These are phyloP conservation scores for Polymixis flavicincta DNA, from an alignment of 2,888 invertebrate species.

Conservation along the genomic window DNA sequence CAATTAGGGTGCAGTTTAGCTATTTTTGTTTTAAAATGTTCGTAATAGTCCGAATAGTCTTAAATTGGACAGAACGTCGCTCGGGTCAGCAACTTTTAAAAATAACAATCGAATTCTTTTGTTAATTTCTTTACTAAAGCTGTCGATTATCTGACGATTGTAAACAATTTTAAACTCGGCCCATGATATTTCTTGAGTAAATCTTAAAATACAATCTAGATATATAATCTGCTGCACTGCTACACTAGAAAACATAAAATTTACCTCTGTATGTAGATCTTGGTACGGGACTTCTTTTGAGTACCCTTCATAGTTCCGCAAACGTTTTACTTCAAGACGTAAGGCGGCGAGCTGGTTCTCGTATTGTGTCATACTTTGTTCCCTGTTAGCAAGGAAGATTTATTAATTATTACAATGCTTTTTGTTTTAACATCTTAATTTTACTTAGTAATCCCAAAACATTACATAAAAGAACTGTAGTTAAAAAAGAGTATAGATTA, in stretches of 20 bases:
- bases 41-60: neutral
- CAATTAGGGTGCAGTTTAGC: too few species aligned
- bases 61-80: neutral
- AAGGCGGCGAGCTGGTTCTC: conserved; percentile 81
- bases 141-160: neutral
- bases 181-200: neutral
- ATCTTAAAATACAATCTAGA: too few species aligned
- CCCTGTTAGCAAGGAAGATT: conserved; percentile 71
- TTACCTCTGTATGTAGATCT: conserved; percentile 82
- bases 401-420: conserved; percentile 3
- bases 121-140: neutral
- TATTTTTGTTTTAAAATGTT: neutral
- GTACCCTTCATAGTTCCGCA: conserved; percentile 83
- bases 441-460: neutral
- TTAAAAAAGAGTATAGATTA: conserved; percentile 58
- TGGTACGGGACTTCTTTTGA: conserved; percentile 79
- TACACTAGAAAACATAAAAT: neutral
- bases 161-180: neutral
- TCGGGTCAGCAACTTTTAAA: neutral
- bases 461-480: too few species aligned
- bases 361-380: conserved; percentile 81
- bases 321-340: conserved; percentile 81
- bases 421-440: conserved; percentile 3
- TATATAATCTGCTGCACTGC: neutral
- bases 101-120: neutral